phyloP scores from a whole-genome alignment of 1,140 invertebrate species.

The Drosophila malerkotliana region DNA sequence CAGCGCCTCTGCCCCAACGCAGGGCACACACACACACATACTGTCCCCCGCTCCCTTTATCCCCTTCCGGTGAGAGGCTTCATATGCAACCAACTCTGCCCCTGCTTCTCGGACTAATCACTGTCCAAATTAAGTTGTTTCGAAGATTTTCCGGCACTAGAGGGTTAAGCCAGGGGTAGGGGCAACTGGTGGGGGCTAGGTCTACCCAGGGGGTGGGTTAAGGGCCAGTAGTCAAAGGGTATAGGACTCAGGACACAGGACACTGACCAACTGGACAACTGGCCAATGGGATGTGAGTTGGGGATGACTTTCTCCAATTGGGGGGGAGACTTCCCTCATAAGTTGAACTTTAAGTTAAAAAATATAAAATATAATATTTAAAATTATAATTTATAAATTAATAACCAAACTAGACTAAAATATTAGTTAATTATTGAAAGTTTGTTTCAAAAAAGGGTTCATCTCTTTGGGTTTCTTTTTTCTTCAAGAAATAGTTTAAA shows the following conservation, averaged over 20 bases:
- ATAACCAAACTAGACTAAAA: no score
- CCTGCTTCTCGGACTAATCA: slow-evolving; percentile 34
- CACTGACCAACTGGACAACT: background rate
- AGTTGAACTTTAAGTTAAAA: no score
- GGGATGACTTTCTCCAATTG: slow-evolving; percentile 1
- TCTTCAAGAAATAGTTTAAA: no score
- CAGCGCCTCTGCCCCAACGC: slow-evolving; percentile 11
- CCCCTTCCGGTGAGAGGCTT: background rate
- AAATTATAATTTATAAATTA: no score
- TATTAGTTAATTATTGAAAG: no score
- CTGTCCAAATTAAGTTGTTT: slow-evolving; percentile 56
- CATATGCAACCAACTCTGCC: slow-evolving; percentile 13
- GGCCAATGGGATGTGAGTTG: background rate
- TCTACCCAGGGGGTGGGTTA: no score
- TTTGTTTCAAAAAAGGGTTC: no score
- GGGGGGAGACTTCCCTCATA: no score
- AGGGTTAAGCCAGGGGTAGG: slow-evolving; percentile 6
- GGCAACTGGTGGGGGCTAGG: background rate
- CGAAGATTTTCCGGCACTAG: background rate
- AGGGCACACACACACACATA: background rate
- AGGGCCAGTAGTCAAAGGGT: background rate
- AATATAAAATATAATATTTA: no score
- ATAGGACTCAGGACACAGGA: background rate
- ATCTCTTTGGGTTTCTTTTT: no score
- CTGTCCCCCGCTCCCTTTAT: background rate